Conservation (phyloP, 1,140 invertebrate species). For the Paralvinella palmiformis region DNA sequence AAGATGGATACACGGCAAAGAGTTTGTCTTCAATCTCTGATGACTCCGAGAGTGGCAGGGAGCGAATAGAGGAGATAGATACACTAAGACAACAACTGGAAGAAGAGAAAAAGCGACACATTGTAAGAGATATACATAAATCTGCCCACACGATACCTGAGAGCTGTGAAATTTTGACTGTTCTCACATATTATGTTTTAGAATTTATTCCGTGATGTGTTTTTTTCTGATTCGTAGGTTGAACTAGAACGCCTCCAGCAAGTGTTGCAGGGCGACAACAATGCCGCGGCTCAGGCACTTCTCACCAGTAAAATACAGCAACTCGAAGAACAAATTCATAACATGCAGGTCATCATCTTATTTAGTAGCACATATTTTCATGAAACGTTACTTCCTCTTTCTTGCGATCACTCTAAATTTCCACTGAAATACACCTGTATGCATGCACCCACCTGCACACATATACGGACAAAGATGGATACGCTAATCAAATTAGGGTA, state of each 20-base stretch:
- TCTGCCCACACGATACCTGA: too few relatives aligned
- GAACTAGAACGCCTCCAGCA: background rate
- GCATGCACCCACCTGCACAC: too few relatives aligned
- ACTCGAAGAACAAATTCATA: slow-evolving; percentile 12
- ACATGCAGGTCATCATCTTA: slow-evolving; percentile 13
- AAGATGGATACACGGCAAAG: too few relatives aligned
- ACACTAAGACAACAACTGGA: background rate
- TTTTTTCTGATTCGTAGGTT: background rate
- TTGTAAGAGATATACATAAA: background rate
- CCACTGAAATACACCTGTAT: too few relatives aligned
- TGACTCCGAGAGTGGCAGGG: background rate
- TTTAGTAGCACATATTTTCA: too few relatives aligned
- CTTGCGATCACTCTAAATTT: too few relatives aligned
- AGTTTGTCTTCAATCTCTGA: background rate
- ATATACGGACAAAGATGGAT: too few relatives aligned
- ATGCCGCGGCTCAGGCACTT: background rate
- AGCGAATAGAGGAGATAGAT: background rate
- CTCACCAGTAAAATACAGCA: slow-evolving; percentile 4
- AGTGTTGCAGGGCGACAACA: background rate
- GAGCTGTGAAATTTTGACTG: too few relatives aligned
- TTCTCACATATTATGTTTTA: too few relatives aligned
- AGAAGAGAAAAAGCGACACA: slow-evolving; percentile 1
- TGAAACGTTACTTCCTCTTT: too few relatives aligned
- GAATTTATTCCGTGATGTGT: background rate
- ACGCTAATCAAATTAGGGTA: too few relatives aligned